Base-by-base conservation (phyloP, 2,888 invertebrate species). In the Diploptera punctata region DNA sequence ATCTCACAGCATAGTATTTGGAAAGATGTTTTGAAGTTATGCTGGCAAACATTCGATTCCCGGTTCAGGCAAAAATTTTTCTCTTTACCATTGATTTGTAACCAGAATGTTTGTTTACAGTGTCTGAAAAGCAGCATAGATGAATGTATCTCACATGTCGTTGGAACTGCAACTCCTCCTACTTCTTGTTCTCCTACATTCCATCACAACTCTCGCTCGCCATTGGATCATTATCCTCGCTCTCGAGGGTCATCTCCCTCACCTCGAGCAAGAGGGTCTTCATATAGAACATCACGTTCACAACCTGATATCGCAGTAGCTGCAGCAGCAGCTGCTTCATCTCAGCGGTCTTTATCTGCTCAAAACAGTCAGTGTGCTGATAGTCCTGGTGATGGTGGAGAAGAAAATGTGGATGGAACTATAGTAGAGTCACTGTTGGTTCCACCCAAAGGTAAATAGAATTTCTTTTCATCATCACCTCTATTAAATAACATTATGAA, bases 111-210 rank as follows among this genome's bases (percentile, higher is more conserved):
- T n/a, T n/a, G n/a, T n/a, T n/a, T n/a, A 18, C 77, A 83, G 82
- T 85, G 89, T 77, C 81, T 96, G 73, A 95, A 95, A 80, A 85
- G 85, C 49, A 87, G 88, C 76, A 94, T 95, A 89, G 93, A 94
- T 82, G 87, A 88, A n/a, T 95, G 95, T 79, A 92, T 95, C 77
- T 91, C 92, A 0, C 95, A 96, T 84, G 93, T 96, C 75, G 91
- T 95, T 75, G 94, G 94, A 1, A 88, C 88, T 0, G 87, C 88
- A 0, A 83, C 82, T 79, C 81, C 77, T 3, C 81, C 78, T 9
- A 31, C 72, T 43, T 31, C 71, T 26, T 65, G 65, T 5, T 70
- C 72, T 1, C 67, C 60, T 16, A 52, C 61, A n/a, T 24, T 67
- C 44, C 61, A 44, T 9, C 69, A 70, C 18, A 44, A 24, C 49